Evolutionary conservation across 2,113 vertebrate genomes (phyloP).

Genomic region (Notarius lentiginosus): DNA sequence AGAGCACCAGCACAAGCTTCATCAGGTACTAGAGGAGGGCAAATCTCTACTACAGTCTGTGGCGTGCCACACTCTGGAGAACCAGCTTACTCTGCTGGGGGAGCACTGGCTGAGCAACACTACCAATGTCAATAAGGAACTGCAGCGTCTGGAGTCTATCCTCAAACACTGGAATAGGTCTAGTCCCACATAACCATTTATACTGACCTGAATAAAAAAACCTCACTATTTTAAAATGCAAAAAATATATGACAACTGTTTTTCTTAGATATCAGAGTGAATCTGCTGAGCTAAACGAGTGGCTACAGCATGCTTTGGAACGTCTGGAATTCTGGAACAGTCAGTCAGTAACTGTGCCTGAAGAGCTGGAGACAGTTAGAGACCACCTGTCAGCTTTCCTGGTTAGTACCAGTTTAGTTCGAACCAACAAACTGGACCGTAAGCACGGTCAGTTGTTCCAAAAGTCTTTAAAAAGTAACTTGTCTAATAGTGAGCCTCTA

Average conservation of each 20-base stretch:
- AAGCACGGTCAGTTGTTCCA: background rate
- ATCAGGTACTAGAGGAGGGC: slow-evolving; percentile 89
- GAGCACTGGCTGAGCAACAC: slow-evolving; percentile 88
- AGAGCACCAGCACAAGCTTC: slow-evolving; percentile 87
- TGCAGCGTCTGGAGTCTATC: slow-evolving; percentile 88
- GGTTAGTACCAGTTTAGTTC: slow-evolving; percentile 69
- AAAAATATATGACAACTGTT: background rate
- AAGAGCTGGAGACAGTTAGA: slow-evolving; percentile 89
- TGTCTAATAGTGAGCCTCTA: background rate
- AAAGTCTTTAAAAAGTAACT: background rate
- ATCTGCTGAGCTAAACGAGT: slow-evolving; percentile 81
- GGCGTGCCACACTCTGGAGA: slow-evolving; percentile 85
- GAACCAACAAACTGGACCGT: background rate
- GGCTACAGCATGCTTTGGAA: slow-evolving; percentile 86
- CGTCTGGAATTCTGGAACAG: slow-evolving; percentile 91
- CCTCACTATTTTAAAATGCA: background rate
- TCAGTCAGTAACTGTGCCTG: slow-evolving; percentile 89
- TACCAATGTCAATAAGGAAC: slow-evolving; percentile 87
- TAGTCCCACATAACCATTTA: background rate
- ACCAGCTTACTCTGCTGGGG: slow-evolving; percentile 85
- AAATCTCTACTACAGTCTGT: slow-evolving; percentile 85
- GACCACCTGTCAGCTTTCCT: slow-evolving; percentile 91
- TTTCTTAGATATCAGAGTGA: slow-evolving; percentile 85
- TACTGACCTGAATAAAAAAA: background rate
- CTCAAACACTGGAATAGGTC: slow-evolving; percentile 83